These are phyloP conservation scores for Dusona sp. DNA, from an alignment of 2,888 invertebrate genomes.

Conservation along the genomic window DNA sequence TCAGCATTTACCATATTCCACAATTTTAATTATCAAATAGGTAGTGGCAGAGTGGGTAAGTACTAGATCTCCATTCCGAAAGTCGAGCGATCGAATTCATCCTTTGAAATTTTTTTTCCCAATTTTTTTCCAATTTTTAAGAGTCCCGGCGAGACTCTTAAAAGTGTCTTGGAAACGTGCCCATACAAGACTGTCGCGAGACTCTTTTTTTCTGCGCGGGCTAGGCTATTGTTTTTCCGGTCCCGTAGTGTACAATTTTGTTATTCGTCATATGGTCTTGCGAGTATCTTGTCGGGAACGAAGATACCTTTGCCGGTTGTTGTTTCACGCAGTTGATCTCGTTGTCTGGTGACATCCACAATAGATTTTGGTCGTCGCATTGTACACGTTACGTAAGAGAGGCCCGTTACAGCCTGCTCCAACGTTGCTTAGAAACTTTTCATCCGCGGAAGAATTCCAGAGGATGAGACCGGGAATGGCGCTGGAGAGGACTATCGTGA, in stretches of 20 bases:
- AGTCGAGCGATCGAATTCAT: too few species aligned
- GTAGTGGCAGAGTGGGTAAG: too few species aligned
- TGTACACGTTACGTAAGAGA: constrained; percentile 72
- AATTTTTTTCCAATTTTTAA: too few species aligned
- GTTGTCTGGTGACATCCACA: constrained; percentile 70
- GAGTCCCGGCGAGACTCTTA: too few species aligned
- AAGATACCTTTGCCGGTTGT: constrained; percentile 42
- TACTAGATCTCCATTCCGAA: too few species aligned
- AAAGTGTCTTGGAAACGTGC: too few species aligned
- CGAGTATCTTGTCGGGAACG: constrained; percentile 34
- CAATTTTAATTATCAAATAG: too few species aligned
- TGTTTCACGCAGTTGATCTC: constrained; percentile 29
- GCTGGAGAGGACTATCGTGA: constrained; percentile 58
- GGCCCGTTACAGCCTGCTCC: constrained; percentile 66
- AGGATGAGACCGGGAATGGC: constrained; percentile 71
- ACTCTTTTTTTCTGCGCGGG: too few species aligned
- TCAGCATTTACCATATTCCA: too few species aligned
- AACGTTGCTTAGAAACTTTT: constrained; percentile 44
- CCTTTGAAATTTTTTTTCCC: too few species aligned
- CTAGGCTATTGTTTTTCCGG: neutral
- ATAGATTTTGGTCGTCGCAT: constrained; percentile 75
- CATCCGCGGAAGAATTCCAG: constrained; percentile 76
- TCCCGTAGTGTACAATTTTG: neutral
- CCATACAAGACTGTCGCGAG: too few species aligned
- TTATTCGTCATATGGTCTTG: constrained; percentile 33